Base-by-base conservation (phyloP, 2,888 invertebrate genomes). In the Cataglyphis cursor region DNA sequence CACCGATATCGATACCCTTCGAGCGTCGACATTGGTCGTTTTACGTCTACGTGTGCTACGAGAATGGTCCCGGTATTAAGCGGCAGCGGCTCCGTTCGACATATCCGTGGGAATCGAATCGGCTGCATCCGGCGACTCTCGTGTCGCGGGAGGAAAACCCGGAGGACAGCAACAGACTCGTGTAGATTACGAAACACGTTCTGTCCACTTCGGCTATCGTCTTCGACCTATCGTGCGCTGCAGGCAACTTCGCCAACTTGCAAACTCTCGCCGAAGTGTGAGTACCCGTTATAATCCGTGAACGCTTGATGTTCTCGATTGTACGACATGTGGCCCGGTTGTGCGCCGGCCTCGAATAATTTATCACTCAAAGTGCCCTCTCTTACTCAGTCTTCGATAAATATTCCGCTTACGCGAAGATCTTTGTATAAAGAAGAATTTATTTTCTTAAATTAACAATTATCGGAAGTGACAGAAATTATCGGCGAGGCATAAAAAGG, bases 101-200 rank as follows among this genome's bases (percentile, higher is more conserved):
- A 81, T 87, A 81, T 87, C 83, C 89, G 89, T 89, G 89, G 84
- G 89, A 89, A 86, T 74, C 64, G 18, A 41, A 62, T 89, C 51
- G 78, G 73, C 65, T 86, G 89, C 44, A 68, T 31, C 59, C 62
- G 51, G 51, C 68, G 86, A 85, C 72, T 89, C 89, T 74, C 61
- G 21, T 12, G 28, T 57, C 12, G 31, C 72, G 10, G 38, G 64
- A 31, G 38, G 64, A 31, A 70, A 44, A 83, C 66, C 73, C 76
- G 28, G 72, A 51, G 83, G 76, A 83, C 51, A 61, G 81, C 57
- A 48, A 74, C 73, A 72, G 73, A 70, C 21, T 76, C 57, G 80
- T 61, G 31, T 18, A 66, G 68, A 83, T 76, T 75, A 48, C 76
- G 18, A 59, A 82, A 66, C 82, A 57, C 44, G 76, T 73, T 72